A percentile compares a stretch with the other conserved stretches of the same genome.
Evolutionary conservation across 37 sponge, comb jelly and placozoan genomes (phyloP).

Genomic region (Cliona cf. orientalis): DNA sequence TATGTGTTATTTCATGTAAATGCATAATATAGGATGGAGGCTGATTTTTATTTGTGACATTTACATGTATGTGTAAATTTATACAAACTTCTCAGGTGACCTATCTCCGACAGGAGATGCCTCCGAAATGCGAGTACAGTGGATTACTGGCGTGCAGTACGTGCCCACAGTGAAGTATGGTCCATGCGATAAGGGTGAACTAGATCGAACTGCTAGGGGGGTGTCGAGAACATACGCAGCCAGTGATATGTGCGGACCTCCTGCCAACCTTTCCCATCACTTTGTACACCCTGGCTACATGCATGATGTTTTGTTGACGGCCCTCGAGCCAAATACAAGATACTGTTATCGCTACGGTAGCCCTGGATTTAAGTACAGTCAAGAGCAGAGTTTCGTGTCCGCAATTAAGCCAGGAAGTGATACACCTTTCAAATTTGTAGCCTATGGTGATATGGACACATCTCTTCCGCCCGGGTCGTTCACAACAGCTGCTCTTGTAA

Average conservation of each 20-base stretch:
- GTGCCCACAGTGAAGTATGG: too few relatives aligned
- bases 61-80: too few relatives aligned
- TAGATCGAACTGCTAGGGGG: too few relatives aligned
- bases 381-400: constrained; percentile 26
- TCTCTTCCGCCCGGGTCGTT: constrained; percentile 23
- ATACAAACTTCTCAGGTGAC: too few relatives aligned
- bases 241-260: constrained; percentile 73
- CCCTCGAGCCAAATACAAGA: constrained; percentile 28
- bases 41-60: too few relatives aligned
- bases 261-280: constrained; percentile 46
- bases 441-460: constrained; percentile 64
- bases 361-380: constrained; percentile 14
- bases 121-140: too few relatives aligned
- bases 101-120: too few relatives aligned
- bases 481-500: constrained; percentile 7
- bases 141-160: too few relatives aligned
- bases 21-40: too few relatives aligned
- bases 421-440: constrained; percentile 28
- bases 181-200: too few relatives aligned
- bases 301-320: constrained; percentile 54
- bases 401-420: not conserved
- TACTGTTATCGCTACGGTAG: constrained; percentile 57
- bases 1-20: too few relatives aligned
- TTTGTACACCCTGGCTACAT: constrained; percentile 62
- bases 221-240: too few relatives aligned